Evolutionary conservation across 2,888 invertebrate species (phyloP).

Genomic region (Halictus ligatus): DNA sequence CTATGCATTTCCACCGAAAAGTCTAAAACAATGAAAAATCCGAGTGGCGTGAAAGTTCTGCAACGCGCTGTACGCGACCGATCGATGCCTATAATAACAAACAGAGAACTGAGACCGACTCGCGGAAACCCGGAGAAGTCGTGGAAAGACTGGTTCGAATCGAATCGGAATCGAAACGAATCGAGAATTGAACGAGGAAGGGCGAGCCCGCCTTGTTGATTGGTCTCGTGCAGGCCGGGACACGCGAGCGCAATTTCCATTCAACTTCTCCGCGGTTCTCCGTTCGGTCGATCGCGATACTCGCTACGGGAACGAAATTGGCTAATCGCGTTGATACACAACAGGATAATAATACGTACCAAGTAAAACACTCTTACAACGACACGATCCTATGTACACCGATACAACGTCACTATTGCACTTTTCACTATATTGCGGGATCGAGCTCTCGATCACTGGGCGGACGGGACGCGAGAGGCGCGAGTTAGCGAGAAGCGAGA

Average conservation of each 20-base stretch:
- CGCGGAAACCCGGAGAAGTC: background rate
- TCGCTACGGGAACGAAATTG: slow-evolving; percentile 25
- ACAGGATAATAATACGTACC: slow-evolving; percentile 53
- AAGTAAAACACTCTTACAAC: slow-evolving; percentile 42
- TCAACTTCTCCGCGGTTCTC: slow-evolving; percentile 17
- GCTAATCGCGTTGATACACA: slow-evolving; percentile 29
- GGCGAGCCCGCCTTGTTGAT: background rate
- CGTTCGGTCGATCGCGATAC: background rate
- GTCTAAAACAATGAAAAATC: too few species aligned
- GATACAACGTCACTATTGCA: slow-evolving; percentile 54
- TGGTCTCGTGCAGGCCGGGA: background rate
- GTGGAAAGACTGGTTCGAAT: background rate
- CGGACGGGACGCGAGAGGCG: slow-evolving; percentile 1
- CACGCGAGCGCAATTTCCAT: slow-evolving; percentile 3
- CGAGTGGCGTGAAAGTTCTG: background rate
- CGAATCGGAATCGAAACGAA: background rate
- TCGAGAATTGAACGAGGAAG: background rate
- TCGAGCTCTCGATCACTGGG: slow-evolving; percentile 26
- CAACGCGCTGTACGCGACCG: background rate
- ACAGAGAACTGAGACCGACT: background rate
- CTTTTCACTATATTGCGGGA: slow-evolving; percentile 37
- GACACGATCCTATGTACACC: slow-evolving; percentile 38
- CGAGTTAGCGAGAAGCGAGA: background rate
- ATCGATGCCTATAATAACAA: background rate
- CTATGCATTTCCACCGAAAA: too few species aligned